Conservation (phyloP, 1,140 invertebrate species). For the Dufourea novaeangliae region DNA sequence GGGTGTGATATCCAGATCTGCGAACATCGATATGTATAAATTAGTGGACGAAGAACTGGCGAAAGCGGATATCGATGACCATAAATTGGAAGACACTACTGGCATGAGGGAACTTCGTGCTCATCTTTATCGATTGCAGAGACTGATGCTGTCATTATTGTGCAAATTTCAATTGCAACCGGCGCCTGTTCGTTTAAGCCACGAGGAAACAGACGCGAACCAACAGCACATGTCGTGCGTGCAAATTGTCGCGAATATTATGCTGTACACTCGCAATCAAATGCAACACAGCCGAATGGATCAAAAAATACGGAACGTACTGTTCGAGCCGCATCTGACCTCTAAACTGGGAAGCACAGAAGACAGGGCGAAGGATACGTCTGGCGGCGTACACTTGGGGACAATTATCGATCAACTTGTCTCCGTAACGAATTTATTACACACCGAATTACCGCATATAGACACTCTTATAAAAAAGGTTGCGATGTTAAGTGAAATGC, state of each 20-base stretch:
- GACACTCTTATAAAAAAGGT: conserved; percentile 74
- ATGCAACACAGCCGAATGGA: conserved; percentile 80
- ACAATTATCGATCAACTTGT: conserved; percentile 76
- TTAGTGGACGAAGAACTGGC: conserved; percentile 77
- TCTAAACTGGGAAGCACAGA: conserved; percentile 65
- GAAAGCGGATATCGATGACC: conserved; percentile 62
- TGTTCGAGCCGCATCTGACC: conserved; percentile 77
- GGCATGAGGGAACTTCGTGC: conserved; percentile 82
- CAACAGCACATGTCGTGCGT: conserved; percentile 72
- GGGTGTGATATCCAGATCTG: conserved; percentile 89
- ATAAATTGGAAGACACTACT: conserved; percentile 74
- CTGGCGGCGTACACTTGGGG: conserved; percentile 73
- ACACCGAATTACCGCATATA: conserved; percentile 73
- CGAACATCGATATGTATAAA: conserved; percentile 83
- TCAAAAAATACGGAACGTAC: conserved; percentile 77
- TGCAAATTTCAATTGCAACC: conserved; percentile 83
- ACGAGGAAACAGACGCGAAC: conserved; percentile 59
- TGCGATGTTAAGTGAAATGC: conserved; percentile 75
- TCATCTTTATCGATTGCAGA: conserved; percentile 85
- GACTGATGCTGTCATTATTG: conserved; percentile 87
- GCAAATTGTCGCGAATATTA: conserved; percentile 86
- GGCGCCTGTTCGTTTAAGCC: conserved; percentile 51
- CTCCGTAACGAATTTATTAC: conserved; percentile 73
- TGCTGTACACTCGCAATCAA: conserved; percentile 85
- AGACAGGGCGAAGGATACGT: conserved; percentile 67